These are phyloP conservation scores for Dryobota labecula DNA, from an alignment of 2,888 invertebrate genomes.

Conservation along the genomic window DNA sequence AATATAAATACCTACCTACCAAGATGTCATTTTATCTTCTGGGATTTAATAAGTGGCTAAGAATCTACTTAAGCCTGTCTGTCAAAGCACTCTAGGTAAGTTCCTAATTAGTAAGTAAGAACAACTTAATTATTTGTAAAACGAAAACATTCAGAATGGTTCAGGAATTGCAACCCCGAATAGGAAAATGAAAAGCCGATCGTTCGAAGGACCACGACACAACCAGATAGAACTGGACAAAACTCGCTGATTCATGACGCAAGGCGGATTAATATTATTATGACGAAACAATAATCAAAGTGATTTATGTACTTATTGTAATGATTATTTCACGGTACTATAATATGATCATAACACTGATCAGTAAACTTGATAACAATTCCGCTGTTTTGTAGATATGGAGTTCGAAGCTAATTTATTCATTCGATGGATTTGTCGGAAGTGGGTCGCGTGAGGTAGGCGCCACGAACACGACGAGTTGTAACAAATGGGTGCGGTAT, in stretches of 20 bases:
- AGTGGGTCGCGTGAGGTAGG: slow-evolving; percentile 49
- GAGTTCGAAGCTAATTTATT: slow-evolving; percentile 49
- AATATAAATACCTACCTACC: not conserved
- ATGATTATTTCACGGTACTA: slow-evolving; percentile 21
- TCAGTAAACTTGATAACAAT: slow-evolving; percentile 38
- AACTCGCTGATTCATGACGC: not conserved
- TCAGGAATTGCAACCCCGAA: not conserved
- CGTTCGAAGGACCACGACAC: not conserved
- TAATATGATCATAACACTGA: slow-evolving; percentile 12
- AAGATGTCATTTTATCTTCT: not conserved
- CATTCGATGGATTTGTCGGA: slow-evolving; percentile 53
- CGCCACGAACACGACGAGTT: slow-evolving; percentile 30
- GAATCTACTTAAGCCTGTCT: not conserved
- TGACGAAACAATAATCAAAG: slow-evolving; percentile 34
- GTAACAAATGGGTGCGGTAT: slow-evolving; percentile 37
- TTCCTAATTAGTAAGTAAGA: not conserved
- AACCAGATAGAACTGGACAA: not conserved
- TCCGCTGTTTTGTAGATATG: slow-evolving; percentile 45
- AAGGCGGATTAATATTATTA: slow-evolving; percentile 22
- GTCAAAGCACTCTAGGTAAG: not conserved
- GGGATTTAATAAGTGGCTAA: not conserved
- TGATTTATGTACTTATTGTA: slow-evolving; percentile 18
- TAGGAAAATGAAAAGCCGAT: not conserved
- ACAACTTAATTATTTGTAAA: not conserved
- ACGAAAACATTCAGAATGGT: not conserved